Percentiles rank a stretch among this genome's conserved stretches.
Evolutionary conservation across 2,888 invertebrate species (phyloP).

Genomic region (Andrena bucephala): DNA sequence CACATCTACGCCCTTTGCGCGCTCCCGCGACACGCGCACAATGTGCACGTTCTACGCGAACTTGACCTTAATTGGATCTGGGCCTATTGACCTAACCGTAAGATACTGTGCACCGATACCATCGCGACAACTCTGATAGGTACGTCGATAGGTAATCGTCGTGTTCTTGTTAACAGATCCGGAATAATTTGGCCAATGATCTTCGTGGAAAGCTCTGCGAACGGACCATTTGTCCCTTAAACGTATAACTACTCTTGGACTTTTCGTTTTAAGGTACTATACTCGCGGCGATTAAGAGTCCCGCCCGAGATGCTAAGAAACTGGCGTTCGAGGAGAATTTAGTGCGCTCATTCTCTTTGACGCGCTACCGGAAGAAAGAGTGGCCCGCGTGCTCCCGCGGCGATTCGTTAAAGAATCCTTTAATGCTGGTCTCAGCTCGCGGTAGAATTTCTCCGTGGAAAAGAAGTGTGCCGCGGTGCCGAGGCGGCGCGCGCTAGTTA

Average conservation of each 20-base stretch:
- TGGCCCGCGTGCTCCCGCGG: conserved; percentile 7
- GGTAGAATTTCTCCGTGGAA: conserved; percentile 5
- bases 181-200: background rate
- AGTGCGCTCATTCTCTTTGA: background rate
- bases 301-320: too few relatives aligned
- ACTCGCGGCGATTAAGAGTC: background rate
- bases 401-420: conserved; percentile 38
- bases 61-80: conserved; percentile 66
- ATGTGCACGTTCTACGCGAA: conserved; percentile 37
- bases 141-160: conserved; percentile 2
- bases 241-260: background rate
- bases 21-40: background rate
- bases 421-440: conserved; percentile 16
- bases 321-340: too few relatives aligned
- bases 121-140: conserved; percentile 16
- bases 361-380: conserved; percentile 7
- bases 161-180: background rate
- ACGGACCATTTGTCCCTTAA: background rate
- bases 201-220: background rate
- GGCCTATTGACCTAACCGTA: conserved; percentile 61
- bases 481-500: conserved; percentile 10
- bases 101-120: conserved; percentile 28
- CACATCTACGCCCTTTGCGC: conserved; percentile 31
- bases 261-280: background rate
- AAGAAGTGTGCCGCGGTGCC: conserved; percentile 19